Percentiles rank a stretch among this genome's conserved stretches.
Evolutionary conservation across 2,797 vertebrate genomes (phyloP).

Genomic region (Chelonia mydas): DNA sequence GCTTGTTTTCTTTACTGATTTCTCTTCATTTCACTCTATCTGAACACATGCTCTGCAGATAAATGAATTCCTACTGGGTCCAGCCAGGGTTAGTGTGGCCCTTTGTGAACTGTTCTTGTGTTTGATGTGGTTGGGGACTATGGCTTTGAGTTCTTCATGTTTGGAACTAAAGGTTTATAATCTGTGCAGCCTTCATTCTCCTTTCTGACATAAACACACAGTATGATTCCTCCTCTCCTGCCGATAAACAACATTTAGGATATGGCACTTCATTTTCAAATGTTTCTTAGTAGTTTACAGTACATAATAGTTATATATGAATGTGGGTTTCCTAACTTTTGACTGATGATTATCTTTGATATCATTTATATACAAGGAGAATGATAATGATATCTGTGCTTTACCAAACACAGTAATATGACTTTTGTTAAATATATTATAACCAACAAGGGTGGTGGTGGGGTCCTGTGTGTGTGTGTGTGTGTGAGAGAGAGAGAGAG

Average conservation of each 20-base stretch:
- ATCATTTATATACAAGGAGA: not conserved
- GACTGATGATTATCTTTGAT: not conserved
- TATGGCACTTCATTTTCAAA: conserved; percentile 18
- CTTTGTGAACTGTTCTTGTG: conserved; percentile 47
- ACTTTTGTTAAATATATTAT: rapidly evolving
- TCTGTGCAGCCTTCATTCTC: not conserved
- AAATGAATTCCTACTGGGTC: conserved; percentile 54
- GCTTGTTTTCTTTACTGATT: conserved; percentile 62
- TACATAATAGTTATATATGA: not conserved
- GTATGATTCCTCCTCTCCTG: not conserved
- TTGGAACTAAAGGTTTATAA: conserved; percentile 49
- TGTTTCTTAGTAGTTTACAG: not conserved
- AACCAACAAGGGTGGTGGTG: not conserved
- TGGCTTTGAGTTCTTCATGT: conserved; percentile 10
- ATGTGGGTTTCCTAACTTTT: not conserved
- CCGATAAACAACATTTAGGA: conserved; percentile 29
- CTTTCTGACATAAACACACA: not conserved
- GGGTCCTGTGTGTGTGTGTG: not conserved
- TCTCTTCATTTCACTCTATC: conserved; percentile 56
- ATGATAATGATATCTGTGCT: not conserved
- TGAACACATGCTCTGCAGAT: conserved; percentile 50
- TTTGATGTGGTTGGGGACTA: conserved; percentile 41
- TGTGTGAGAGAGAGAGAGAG: not conserved
- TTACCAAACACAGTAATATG: not conserved
- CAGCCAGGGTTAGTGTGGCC: conserved; percentile 11